A percentile compares a stretch with the other conserved stretches of the same genome.
phyloP scores from a whole-genome alignment of 2,888 invertebrate genomes.

The Incurvaria masculella region DNA sequence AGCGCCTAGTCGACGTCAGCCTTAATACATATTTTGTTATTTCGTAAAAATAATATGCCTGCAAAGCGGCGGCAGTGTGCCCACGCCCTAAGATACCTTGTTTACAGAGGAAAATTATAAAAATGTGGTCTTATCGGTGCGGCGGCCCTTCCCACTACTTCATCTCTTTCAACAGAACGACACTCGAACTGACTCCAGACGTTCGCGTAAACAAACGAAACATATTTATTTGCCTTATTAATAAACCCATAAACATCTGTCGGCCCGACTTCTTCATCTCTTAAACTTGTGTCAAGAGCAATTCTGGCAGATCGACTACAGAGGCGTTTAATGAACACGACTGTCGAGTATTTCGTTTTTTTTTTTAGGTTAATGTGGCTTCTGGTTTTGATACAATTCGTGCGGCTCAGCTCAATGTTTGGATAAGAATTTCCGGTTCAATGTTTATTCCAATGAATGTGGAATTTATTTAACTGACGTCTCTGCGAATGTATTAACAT shows the following conservation, averaged over 20 bases:
- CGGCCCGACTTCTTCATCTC: conserved; percentile 30
- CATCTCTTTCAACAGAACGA: conserved; percentile 16
- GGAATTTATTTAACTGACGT: conserved; percentile 6
- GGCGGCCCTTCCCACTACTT: too few species aligned
- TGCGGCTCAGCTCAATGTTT: conserved; percentile 6
- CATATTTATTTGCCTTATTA: conserved; percentile 38
- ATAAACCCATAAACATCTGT: conserved; percentile 34
- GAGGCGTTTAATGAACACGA: neutral
- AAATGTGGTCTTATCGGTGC: too few species aligned
- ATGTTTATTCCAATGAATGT: neutral
- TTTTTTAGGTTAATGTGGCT: conserved; percentile 7
- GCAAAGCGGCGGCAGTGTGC: too few species aligned
- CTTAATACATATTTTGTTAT: too few species aligned
- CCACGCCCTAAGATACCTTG: too few species aligned
- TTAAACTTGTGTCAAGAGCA: conserved; percentile 24
- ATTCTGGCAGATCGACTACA: neutral
- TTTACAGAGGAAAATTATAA: too few species aligned
- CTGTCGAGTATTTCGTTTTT: conserved; percentile 9
- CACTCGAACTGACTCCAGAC: conserved; percentile 24
- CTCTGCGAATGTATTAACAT: too few species aligned
- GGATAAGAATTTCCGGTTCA: neutral
- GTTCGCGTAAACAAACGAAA: conserved; percentile 32
- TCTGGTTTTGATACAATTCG: conserved; percentile 15
- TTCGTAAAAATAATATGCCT: too few species aligned
- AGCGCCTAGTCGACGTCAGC: too few species aligned